These are phyloP conservation scores for Chelon labrosus DNA, from an alignment of 2,797 vertebrate genomes.

Conservation along the genomic window DNA sequence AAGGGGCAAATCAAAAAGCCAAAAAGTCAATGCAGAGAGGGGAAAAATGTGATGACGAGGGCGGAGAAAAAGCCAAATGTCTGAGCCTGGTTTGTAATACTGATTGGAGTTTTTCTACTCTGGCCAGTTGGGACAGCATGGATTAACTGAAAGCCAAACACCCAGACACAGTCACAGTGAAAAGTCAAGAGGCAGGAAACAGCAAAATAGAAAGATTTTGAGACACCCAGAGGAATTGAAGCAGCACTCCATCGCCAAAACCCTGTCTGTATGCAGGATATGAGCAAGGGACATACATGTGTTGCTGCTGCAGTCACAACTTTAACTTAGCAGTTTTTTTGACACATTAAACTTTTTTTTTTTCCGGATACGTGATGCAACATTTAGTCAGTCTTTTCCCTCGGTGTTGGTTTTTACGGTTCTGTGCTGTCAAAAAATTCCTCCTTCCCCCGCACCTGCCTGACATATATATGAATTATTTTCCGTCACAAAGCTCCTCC, in stretches of 20 bases:
- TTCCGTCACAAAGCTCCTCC: too few relatives aligned
- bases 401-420: slow-evolving; percentile 12
- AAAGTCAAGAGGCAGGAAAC: not conserved
- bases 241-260: not conserved
- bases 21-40: slow-evolving; percentile 9
- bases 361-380: slow-evolving; percentile 55
- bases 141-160: slow-evolving; percentile 39
- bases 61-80: slow-evolving; percentile 1
- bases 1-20: slow-evolving; percentile 24
- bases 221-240: not conserved
- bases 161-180: slow-evolving; percentile 9
- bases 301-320: slow-evolving; percentile 17
- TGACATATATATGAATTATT: slow-evolving; percentile 5
- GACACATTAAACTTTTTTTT: slow-evolving; percentile 24
- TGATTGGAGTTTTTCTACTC: slow-evolving; percentile 32
- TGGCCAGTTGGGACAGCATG: slow-evolving; percentile 34
- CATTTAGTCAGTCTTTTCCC: slow-evolving; percentile 59
- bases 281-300: slow-evolving; percentile 8
- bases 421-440: slow-evolving; percentile 37
- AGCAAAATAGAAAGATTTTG: not conserved
- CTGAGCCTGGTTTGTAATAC: slow-evolving; percentile 12
- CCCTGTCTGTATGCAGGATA: slow-evolving; percentile 1
- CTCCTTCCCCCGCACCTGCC: not conserved
- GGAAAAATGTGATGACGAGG: not conserved
- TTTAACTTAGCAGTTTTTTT: slow-evolving; percentile 17